These are phyloP conservation scores for Atlantisia rogersi DNA, from an alignment of 2,113 vertebrate genomes.

Conservation along the genomic window DNA sequence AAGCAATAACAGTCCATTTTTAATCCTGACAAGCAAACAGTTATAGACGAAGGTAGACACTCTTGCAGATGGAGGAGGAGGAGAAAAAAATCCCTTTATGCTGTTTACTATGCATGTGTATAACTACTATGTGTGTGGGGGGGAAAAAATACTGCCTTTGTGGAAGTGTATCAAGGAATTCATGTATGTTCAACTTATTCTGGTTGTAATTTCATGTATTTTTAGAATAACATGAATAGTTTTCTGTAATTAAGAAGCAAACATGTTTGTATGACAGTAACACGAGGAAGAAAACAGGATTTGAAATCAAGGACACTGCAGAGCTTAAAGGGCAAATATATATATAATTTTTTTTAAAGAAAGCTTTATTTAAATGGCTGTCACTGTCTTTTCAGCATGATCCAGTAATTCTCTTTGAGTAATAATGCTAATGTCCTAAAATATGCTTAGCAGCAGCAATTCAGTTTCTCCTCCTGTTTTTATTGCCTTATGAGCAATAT, in stretches of 20 bases:
- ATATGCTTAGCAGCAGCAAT: neutral
- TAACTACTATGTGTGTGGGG: neutral
- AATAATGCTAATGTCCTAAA: neutral
- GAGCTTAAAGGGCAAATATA: neutral
- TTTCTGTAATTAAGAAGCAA: neutral
- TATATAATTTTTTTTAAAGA: neutral
- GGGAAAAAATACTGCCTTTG: neutral
- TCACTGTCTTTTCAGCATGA: neutral
- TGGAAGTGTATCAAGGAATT: neutral
- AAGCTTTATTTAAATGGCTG: neutral
- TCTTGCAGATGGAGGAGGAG: neutral
- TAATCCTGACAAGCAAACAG: neutral
- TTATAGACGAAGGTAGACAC: neutral
- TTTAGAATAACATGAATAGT: neutral
- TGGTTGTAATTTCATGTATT: neutral
- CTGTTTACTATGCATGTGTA: neutral
- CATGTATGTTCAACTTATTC: neutral
- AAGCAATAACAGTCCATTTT: neutral
- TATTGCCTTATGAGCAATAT: neutral
- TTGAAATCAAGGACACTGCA: neutral
- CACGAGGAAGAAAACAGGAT: neutral
- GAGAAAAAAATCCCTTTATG: neutral
- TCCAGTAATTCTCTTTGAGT: constrained; percentile 12
- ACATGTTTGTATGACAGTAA: neutral
- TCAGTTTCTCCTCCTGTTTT: neutral